Percentiles rank a stretch among this genome's conserved stretches.
Conservation (phyloP, 2,113 vertebrate genomes). For the Centrocercus urophasianus region DNA sequence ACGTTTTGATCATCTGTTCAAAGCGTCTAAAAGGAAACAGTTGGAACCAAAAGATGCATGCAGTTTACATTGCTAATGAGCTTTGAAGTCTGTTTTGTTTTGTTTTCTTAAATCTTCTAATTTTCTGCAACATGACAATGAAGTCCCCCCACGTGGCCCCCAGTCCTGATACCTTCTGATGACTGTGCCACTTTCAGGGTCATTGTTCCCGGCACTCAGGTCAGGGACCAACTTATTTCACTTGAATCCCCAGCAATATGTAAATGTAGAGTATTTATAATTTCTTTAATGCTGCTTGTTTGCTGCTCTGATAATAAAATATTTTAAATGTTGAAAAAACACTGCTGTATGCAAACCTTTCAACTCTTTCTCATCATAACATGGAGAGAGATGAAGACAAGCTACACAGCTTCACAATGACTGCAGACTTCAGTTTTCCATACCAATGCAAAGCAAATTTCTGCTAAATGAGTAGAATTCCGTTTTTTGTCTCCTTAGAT, state of each 20-base stretch:
- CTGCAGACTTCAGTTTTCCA: background rate
- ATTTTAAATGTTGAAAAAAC: background rate
- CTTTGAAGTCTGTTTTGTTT: background rate
- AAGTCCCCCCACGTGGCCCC: background rate
- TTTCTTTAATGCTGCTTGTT: background rate
- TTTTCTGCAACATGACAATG: background rate
- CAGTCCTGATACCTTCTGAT: rapidly evolving
- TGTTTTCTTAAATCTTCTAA: background rate
- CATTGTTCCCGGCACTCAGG: background rate
- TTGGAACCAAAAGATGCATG: conserved; percentile 25
- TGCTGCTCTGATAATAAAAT: background rate
- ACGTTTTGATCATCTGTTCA: conserved; percentile 68
- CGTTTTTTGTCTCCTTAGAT: background rate
- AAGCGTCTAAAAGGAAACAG: conserved; percentile 54
- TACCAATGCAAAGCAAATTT: background rate
- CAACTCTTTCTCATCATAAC: background rate
- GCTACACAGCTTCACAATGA: background rate
- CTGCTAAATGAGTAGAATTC: background rate
- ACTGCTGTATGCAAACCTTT: background rate
- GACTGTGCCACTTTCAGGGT: background rate
- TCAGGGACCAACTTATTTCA: background rate
- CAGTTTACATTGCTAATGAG: conserved; percentile 38
- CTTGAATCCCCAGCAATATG: background rate
- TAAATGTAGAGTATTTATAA: background rate
- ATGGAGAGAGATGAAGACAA: background rate